Conservation (phyloP, 2,797 vertebrate genomes). For the Petrocephalus sullivani region DNA sequence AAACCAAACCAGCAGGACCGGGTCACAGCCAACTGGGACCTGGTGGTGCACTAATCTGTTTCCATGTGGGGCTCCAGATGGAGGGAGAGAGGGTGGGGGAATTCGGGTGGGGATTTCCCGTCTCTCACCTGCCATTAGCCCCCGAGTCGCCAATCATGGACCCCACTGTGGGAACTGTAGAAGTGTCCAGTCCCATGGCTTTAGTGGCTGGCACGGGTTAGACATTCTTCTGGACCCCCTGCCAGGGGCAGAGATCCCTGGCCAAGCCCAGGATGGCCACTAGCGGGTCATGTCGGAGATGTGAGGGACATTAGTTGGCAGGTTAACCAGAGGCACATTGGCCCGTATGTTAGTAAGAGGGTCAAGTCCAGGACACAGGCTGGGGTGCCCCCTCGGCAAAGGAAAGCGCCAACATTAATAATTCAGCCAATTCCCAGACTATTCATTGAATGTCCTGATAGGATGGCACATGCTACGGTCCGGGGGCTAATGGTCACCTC, state of each 20-base stretch:
- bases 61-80: not conserved
- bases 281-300: not conserved
- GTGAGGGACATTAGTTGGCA: not conserved
- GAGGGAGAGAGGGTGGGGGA: not conserved
- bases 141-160: not conserved
- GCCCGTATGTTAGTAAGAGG: not conserved
- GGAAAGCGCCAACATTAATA: not conserved
- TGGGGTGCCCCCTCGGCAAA: not conserved
- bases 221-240: not conserved
- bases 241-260: not conserved
- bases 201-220: not conserved
- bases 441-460: not conserved
- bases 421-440: not conserved
- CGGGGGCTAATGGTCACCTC: not conserved
- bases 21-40: not conserved
- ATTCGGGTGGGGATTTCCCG: not conserved
- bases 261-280: not conserved
- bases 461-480: not conserved
- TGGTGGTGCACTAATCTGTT: not conserved
- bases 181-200: not conserved
- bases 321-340: not conserved
- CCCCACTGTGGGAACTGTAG: not conserved
- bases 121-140: not conserved
- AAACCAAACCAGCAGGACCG: not conserved
- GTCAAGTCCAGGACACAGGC: not conserved